phyloP scores from a whole-genome alignment of 2,797 vertebrate genomes.

The Myotis findleyi region DNA sequence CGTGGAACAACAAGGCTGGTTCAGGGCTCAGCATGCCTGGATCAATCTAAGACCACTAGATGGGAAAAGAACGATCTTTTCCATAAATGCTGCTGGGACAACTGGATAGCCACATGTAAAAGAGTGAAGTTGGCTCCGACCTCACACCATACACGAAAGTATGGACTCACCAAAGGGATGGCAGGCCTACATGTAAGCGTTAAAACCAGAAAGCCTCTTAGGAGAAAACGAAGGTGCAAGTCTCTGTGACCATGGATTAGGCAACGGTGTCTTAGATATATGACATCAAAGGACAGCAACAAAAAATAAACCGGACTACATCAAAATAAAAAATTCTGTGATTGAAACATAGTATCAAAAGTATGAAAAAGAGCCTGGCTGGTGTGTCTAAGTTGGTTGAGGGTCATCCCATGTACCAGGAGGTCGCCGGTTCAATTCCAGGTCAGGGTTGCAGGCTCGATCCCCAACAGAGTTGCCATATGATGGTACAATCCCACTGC shows the following conservation, averaged over 20 bases:
- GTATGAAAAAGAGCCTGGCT: not conserved
- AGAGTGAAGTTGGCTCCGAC: not conserved
- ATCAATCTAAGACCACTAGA: not conserved
- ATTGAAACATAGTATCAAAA: not conserved
- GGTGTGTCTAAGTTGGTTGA: too few relatives aligned
- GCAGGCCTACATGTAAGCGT: not conserved
- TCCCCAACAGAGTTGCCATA: not conserved
- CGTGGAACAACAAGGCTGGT: not conserved
- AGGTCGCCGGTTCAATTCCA: too few relatives aligned
- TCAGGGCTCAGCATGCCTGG: not conserved
- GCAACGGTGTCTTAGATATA: not conserved
- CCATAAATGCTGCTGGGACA: not conserved
- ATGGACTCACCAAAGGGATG: not conserved
- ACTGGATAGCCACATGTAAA: not conserved
- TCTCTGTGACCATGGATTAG: not conserved
- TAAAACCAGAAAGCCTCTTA: not conserved
- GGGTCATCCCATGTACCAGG: too few relatives aligned
- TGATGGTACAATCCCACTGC: not conserved
- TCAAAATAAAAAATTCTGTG: not conserved
- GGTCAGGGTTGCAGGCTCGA: too few relatives aligned
- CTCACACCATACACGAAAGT: not conserved
- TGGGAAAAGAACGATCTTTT: not conserved
- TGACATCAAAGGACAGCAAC: not conserved
- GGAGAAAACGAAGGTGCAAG: not conserved
- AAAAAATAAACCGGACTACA: conserved; percentile 42